Evolutionary conservation across 2,888 invertebrate genomes (phyloP).

Genomic region (Melinopterus prodromus): DNA sequence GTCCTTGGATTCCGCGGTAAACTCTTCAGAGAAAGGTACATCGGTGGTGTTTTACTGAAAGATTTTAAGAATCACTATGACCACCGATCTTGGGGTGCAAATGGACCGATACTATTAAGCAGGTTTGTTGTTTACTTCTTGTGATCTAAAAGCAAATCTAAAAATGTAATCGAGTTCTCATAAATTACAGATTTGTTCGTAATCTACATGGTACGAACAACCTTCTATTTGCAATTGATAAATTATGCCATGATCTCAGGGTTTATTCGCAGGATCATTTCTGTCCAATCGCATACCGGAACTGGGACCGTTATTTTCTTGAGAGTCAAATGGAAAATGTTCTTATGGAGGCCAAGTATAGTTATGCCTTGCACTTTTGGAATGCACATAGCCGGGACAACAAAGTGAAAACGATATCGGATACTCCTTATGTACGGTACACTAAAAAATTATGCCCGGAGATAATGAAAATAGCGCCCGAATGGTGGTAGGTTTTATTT

Average conservation of each 20-base stretch:
- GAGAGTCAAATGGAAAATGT: no score
- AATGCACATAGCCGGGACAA: conserved; percentile 63
- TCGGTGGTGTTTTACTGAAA: conserved; percentile 64
- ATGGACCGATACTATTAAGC: conserved; percentile 75
- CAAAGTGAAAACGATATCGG: conserved; percentile 57
- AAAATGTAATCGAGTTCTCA: no score
- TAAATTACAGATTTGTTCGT: no score
- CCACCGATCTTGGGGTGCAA: conserved; percentile 68
- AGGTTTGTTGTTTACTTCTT: conserved; percentile 52
- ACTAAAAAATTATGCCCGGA: conserved; percentile 64
- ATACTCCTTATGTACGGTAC: conserved; percentile 62
- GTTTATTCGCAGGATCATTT: no score
- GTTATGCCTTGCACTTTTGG: conserved; percentile 67
- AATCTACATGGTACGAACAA: no score
- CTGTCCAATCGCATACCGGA: no score
- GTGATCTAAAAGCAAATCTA: no score
- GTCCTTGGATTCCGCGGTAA: conserved; percentile 68
- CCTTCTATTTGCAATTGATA: no score
- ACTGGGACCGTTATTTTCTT: no score
- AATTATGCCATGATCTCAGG: no score
- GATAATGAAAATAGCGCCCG: conserved; percentile 43
- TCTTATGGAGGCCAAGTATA: conserved; percentile 55
- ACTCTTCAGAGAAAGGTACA: conserved; percentile 65
- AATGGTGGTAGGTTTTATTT: no score
- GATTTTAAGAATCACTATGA: conserved; percentile 65